phyloP scores from a whole-genome alignment of 2,797 vertebrate genomes.

The Falco peregrinus region DNA sequence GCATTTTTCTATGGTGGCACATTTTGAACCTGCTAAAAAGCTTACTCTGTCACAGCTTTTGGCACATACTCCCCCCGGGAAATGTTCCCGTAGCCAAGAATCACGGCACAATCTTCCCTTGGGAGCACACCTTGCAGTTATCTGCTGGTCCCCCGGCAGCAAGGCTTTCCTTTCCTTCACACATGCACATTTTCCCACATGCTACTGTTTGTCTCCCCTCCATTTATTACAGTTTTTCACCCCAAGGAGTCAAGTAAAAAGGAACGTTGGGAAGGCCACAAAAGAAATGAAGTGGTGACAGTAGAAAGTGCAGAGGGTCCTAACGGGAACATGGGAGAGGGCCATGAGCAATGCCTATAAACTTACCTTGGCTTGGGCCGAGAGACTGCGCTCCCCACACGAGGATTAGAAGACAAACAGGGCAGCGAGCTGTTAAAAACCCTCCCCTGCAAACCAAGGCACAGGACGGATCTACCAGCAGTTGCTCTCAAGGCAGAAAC shows the following conservation, averaged over 20 bases:
- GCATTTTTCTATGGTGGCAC: background rate
- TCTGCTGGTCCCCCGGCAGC: background rate
- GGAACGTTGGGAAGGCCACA: background rate
- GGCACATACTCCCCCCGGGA: background rate
- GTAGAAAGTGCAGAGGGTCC: background rate
- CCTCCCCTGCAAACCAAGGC: background rate
- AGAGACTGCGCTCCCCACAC: background rate
- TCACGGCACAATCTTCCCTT: background rate
- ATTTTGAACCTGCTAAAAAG: slow-evolving; percentile 23
- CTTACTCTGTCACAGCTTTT: slow-evolving; percentile 6
- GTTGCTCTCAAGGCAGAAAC: background rate
- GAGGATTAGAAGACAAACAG: background rate
- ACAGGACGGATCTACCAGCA: background rate
- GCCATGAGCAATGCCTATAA: background rate
- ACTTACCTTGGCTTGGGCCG: background rate
- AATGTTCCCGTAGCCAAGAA: background rate
- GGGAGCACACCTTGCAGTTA: background rate
- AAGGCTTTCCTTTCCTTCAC: background rate
- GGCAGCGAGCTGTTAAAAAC: background rate
- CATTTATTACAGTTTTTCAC: background rate
- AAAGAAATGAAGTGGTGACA: background rate
- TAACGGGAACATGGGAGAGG: background rate
- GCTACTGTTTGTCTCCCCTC: background rate
- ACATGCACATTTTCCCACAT: background rate
- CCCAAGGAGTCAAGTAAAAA: background rate